Conservation (phyloP, 2,797 vertebrate genomes). For the Chiroxiphia lanceolata region DNA sequence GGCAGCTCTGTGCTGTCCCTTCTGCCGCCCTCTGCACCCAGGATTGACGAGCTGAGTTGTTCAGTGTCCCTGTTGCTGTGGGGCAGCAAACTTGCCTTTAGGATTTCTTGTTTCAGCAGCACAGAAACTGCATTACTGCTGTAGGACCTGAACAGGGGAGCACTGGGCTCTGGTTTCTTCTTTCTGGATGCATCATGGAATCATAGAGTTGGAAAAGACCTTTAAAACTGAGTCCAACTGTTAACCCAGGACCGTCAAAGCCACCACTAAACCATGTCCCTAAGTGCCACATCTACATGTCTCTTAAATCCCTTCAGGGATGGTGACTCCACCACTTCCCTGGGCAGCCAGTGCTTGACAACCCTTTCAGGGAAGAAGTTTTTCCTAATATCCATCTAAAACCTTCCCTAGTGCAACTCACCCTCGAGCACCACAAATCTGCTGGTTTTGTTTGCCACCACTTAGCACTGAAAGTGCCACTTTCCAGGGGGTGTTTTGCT, state of each 20-base stretch:
- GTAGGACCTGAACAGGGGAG: fast-evolving
- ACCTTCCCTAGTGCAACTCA: background rate
- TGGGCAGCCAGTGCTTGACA: background rate
- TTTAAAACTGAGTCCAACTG: background rate
- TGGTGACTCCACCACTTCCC: background rate
- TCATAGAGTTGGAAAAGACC: background rate
- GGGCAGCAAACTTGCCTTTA: background rate
- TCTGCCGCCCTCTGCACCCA: background rate
- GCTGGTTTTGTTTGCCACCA: background rate
- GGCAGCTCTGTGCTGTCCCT: background rate
- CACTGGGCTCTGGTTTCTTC: background rate
- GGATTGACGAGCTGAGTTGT: background rate
- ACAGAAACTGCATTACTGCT: background rate
- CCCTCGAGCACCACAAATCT: background rate
- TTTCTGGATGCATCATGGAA: background rate
- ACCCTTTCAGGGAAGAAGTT: background rate
- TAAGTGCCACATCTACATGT: background rate
- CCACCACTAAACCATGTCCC: background rate
- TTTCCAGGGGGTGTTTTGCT: background rate
- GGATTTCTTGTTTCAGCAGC: background rate
- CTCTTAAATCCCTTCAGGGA: background rate
- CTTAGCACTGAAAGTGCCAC: background rate
- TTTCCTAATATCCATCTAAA: background rate
- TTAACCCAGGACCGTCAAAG: background rate
- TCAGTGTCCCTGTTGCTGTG: background rate